Percentiles rank a stretch among this genome's conserved stretches.
These are phyloP conservation scores for Caenorhabditis japonica DNA, from an alignment of 2,888 invertebrate species.

Conservation along the genomic window DNA sequence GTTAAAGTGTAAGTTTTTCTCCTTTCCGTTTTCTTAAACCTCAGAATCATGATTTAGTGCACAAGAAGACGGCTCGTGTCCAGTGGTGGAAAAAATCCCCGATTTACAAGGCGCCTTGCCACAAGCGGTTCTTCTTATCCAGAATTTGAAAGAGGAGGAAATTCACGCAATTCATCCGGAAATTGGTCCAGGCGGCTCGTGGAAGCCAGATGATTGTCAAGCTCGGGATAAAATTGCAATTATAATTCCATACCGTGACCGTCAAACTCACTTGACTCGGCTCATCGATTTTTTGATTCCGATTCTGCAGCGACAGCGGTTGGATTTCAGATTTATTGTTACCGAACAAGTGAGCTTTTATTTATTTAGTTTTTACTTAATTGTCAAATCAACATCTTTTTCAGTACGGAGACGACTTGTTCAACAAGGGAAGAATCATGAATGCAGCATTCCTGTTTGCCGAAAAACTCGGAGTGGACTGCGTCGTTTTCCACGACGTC, in stretches of 20 bases:
- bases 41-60: slow-evolving; percentile 27
- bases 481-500: slow-evolving; percentile 78
- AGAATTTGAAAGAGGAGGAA: slow-evolving; percentile 69
- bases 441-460: slow-evolving; percentile 76
- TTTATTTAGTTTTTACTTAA: neutral
- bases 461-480: slow-evolving; percentile 72
- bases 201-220: slow-evolving; percentile 76
- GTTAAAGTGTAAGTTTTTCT: slow-evolving; percentile 29
- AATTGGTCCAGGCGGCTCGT: slow-evolving; percentile 72
- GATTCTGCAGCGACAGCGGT: slow-evolving; percentile 74
- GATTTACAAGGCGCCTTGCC: slow-evolving; percentile 62
- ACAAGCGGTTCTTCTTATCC: slow-evolving; percentile 73
- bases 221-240: slow-evolving; percentile 74
- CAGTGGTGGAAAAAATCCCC: slow-evolving; percentile 55
- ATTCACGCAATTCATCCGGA: slow-evolving; percentile 69
- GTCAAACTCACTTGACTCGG: slow-evolving; percentile 75
- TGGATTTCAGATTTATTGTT: slow-evolving; percentile 77
- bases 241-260: slow-evolving; percentile 78
- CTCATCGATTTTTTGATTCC: slow-evolving; percentile 77
- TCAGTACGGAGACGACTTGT: slow-evolving; percentile 74
- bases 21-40: neutral
- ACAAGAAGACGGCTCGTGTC: slow-evolving; percentile 55
- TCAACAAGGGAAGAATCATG: slow-evolving; percentile 77
- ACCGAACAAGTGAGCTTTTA: slow-evolving; percentile 74
- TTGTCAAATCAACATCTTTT: too few species aligned